Conservation (phyloP, 2,797 vertebrate genomes). For the Myiothlypis coronata region DNA sequence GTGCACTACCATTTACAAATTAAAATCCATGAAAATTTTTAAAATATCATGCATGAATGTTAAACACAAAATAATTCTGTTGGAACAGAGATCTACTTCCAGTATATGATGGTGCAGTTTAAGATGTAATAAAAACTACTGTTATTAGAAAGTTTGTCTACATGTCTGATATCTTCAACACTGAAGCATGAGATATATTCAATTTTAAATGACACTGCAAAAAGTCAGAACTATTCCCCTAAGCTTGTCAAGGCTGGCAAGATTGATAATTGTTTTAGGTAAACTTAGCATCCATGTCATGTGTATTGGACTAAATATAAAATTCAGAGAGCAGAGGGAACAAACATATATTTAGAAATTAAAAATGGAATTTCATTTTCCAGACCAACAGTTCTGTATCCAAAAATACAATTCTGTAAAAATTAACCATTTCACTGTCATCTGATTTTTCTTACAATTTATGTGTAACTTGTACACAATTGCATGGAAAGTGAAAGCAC, state of each 20-base stretch:
- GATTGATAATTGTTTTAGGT: slow-evolving; percentile 39
- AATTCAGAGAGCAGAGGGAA: not conserved
- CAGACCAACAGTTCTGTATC: slow-evolving; percentile 7
- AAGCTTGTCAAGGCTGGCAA: slow-evolving; percentile 19
- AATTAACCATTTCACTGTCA: slow-evolving; percentile 6
- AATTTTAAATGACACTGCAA: slow-evolving; percentile 2
- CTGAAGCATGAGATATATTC: not conserved
- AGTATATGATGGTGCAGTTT: rapidly evolving
- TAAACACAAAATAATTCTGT: not conserved
- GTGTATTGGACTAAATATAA: slow-evolving; percentile 44
- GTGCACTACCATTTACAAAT: not conserved
- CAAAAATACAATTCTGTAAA: not conserved
- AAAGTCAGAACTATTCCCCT: slow-evolving; percentile 38
- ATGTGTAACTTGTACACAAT: not conserved
- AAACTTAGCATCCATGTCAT: slow-evolving; percentile 47
- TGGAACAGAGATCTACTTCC: not conserved
- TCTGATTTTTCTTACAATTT: not conserved
- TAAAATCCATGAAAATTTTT: not conserved
- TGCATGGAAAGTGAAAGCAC: not conserved
- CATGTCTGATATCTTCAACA: not conserved
- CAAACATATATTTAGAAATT: slow-evolving; percentile 46
- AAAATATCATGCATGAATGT: not conserved
- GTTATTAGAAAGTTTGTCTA: not conserved
- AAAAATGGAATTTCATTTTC: slow-evolving; percentile 46
- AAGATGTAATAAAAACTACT: not conserved